phyloP scores from a whole-genome alignment of 2,797 vertebrate genomes.

The Poecilia wingei region DNA sequence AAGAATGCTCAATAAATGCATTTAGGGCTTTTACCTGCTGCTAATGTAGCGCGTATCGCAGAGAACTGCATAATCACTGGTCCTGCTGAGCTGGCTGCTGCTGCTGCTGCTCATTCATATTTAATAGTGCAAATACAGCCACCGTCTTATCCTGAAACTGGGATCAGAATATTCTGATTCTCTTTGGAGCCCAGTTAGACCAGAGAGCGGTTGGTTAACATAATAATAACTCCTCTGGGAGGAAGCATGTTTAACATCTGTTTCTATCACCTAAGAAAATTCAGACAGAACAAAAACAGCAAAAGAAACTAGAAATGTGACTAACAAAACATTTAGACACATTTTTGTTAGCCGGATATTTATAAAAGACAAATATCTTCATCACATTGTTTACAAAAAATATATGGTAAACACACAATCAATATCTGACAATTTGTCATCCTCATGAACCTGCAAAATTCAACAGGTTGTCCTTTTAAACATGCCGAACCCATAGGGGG shows the following conservation, averaged over 20 bases:
- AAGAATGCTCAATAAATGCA: constrained; percentile 8
- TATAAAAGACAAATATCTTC: no score
- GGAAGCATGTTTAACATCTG: neutral
- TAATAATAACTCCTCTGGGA: neutral
- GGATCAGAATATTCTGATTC: constrained; percentile 11
- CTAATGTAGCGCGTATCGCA: constrained; percentile 52
- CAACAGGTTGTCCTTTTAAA: no score
- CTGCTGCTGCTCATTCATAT: constrained; percentile 28
- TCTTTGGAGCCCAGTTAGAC: constrained; percentile 14
- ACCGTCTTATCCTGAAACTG: neutral
- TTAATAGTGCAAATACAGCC: constrained; percentile 32
- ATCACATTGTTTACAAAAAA: no score
- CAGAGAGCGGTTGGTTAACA: neutral
- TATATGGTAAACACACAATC: no score
- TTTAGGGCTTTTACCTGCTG: constrained; percentile 37
- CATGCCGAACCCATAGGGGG: no score
- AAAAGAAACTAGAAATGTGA: no score
- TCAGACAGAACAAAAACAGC: neutral
- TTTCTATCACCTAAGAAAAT: neutral
- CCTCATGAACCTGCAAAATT: no score
- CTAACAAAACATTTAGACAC: no score
- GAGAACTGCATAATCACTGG: constrained; percentile 28
- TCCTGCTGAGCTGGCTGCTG: constrained; percentile 10
- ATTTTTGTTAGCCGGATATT: no score
- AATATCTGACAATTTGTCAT: no score